Base-by-base conservation (phyloP, 2,797 vertebrate genomes). In the Thalassophryne amazonica region DNA sequence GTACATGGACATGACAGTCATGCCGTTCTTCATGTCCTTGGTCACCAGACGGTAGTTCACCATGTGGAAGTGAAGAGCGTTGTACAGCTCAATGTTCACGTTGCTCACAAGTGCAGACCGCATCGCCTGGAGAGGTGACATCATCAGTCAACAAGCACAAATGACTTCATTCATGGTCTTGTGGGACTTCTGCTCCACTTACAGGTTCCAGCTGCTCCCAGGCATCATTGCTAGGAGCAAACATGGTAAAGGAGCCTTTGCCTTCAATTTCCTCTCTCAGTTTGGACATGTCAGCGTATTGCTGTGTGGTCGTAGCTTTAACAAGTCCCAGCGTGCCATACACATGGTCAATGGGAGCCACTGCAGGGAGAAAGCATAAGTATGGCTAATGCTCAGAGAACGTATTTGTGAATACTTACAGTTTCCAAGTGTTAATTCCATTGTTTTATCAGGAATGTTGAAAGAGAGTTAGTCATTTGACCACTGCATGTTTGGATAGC, bases 201-300 rank as follows among this genome's bases (percentile, higher is more conserved):
- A 99, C 97, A 33, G 82, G 5, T 28, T 92, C 78, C 69, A 98
- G 56, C 30, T 79, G 58, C 0, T 93, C 79, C 97, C 97, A 98
- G 23, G 96, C 96, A 3, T 98, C 95, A 8, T 97, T 91, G 51
- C 92, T 98, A 0, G 97, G 97, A 27, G 96, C 92, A 67, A 99
- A 98, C 80, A 96, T 92, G 9, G 96, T 98, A 73, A 86, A 96
- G 0, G 94, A 91, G 15, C 95, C 95, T 21, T 69, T 68, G 59
- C 94, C 96, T 64, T 95, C 92, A 0, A 98, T 92, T 66, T 98
- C 92, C 60, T 86, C 84, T 48, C 87, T 93, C 57, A 99, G 83
- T 28, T 88, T 92, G 52, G 95, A 94, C 1, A 89, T 53, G 8
- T 95, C 91, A 1, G 91, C 73, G 18, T 97, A 97, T 0, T 9